A percentile compares a stretch with the other conserved stretches of the same genome.
These are phyloP conservation scores for Neogale vison DNA, from an alignment of 2,113 vertebrate genomes.

Conservation along the genomic window DNA sequence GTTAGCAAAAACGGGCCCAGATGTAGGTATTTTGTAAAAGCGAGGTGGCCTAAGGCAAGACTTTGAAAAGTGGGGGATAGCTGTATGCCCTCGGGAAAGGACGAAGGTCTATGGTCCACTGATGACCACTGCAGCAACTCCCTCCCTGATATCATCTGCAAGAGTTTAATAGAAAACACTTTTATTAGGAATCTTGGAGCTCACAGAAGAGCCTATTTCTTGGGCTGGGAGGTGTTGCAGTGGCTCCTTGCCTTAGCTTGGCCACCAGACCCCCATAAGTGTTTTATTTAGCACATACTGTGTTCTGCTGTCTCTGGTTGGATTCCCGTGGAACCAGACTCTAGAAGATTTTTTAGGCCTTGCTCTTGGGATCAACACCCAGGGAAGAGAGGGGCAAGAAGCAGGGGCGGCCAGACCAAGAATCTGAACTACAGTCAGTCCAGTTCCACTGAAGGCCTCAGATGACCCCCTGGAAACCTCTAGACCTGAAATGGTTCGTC, in stretches of 20 bases:
- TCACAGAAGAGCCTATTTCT: not conserved
- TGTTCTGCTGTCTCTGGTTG: not conserved
- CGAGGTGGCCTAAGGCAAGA: not conserved
- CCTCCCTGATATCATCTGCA: not conserved
- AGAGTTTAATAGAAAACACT: constrained; percentile 14
- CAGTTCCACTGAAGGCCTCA: not conserved
- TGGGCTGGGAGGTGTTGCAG: not conserved
- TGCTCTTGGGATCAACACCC: not conserved
- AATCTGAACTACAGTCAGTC: not conserved
- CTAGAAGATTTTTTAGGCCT: not conserved
- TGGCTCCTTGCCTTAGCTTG: not conserved
- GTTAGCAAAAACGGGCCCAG: not conserved
- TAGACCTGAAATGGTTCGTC: not conserved
- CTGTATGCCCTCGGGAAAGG: not conserved
- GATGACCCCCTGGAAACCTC: not conserved
- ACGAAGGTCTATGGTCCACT: not conserved
- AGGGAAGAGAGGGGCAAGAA: not conserved
- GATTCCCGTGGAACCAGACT: not conserved
- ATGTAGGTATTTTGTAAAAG: not conserved
- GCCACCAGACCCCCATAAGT: not conserved
- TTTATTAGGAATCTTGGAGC: not conserved
- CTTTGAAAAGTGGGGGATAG: not conserved
- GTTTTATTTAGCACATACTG: constrained; percentile 41
- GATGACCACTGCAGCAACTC: not conserved
- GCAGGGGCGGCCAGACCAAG: not conserved